Evolutionary conservation across 35 echinoderm and acorn worm species (phyloP).

Genomic region (Apostichopus californicus): DNA sequence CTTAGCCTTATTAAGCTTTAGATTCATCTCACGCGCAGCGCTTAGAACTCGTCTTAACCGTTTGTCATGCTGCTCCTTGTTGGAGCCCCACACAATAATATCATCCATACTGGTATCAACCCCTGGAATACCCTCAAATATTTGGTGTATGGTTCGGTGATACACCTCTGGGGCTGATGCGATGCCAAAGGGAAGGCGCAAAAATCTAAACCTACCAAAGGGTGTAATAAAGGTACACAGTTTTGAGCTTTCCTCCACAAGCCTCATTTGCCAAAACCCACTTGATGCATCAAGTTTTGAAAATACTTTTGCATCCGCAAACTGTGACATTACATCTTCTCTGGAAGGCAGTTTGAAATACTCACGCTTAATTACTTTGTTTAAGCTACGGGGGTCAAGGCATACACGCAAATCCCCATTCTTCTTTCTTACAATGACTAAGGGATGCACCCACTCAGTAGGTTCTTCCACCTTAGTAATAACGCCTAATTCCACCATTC

Average conservation of each 20-base stretch:
- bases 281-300: slow-evolving; percentile 52
- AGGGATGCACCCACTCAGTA: slow-evolving; percentile 31
- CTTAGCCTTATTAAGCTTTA: slow-evolving; percentile 50
- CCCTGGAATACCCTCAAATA: slow-evolving; percentile 21
- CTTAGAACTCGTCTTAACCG: slow-evolving; percentile 24
- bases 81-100: slow-evolving; percentile 54
- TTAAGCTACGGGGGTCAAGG: slow-evolving; percentile 56
- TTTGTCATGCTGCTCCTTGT: slow-evolving; percentile 44
- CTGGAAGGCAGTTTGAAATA: slow-evolving; percentile 59
- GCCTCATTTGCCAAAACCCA: slow-evolving; percentile 74
- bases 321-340: slow-evolving; percentile 51
- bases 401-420: slow-evolving; percentile 62
- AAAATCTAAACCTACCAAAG: slow-evolving; percentile 71
- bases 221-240: slow-evolving; percentile 67
- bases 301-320: slow-evolving; percentile 59
- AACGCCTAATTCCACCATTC: slow-evolving; percentile 69
- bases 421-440: slow-evolving; percentile 54
- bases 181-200: slow-evolving; percentile 65
- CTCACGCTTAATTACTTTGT: slow-evolving; percentile 60
- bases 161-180: slow-evolving; percentile 32
- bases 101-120: slow-evolving; percentile 50
- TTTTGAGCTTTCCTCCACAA: slow-evolving; percentile 51
- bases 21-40: slow-evolving; percentile 22
- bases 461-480: slow-evolving; percentile 56
- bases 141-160: slow-evolving; percentile 24